A percentile compares a stretch with the other conserved stretches of the same genome.
These are phyloP conservation scores for Clarias macrocephalus DNA, from an alignment of 2,113 vertebrate species.

Conservation along the genomic window DNA sequence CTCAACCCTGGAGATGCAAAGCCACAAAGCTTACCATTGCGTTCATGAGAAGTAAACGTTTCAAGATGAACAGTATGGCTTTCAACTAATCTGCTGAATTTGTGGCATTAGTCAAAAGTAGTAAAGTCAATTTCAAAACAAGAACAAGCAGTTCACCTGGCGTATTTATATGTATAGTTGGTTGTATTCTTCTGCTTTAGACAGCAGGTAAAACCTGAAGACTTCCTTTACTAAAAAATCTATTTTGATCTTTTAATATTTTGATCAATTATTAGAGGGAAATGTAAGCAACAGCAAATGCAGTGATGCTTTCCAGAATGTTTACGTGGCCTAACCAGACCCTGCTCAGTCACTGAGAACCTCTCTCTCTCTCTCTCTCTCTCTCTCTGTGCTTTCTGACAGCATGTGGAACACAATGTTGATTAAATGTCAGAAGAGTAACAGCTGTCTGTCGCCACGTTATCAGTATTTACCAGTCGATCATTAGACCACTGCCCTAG, in stretches of 20 bases:
- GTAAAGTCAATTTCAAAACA: background rate
- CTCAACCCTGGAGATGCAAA: too few relatives aligned
- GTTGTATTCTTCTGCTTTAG: background rate
- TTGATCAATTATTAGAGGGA: background rate
- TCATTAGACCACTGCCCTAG: background rate
- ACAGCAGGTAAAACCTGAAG: background rate
- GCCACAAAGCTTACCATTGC: too few relatives aligned
- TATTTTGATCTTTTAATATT: too few relatives aligned
- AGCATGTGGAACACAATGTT: constrained; percentile 29
- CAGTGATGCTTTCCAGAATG: background rate
- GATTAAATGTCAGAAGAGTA: constrained; percentile 11
- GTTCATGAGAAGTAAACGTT: background rate
- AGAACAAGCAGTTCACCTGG: background rate
- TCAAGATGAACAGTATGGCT: background rate
- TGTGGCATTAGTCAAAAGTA: background rate
- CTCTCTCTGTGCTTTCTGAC: background rate
- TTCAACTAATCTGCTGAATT: background rate
- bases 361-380: background rate
- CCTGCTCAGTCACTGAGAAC: background rate
- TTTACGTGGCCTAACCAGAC: constrained; percentile 8
- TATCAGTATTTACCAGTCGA: background rate
- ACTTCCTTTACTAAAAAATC: background rate
- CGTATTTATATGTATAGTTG: background rate
- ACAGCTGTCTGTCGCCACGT: constrained; percentile 21
- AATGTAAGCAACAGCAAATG: background rate